phyloP scores from a whole-genome alignment of 2,797 vertebrate genomes.

The Poecile montanus region DNA sequence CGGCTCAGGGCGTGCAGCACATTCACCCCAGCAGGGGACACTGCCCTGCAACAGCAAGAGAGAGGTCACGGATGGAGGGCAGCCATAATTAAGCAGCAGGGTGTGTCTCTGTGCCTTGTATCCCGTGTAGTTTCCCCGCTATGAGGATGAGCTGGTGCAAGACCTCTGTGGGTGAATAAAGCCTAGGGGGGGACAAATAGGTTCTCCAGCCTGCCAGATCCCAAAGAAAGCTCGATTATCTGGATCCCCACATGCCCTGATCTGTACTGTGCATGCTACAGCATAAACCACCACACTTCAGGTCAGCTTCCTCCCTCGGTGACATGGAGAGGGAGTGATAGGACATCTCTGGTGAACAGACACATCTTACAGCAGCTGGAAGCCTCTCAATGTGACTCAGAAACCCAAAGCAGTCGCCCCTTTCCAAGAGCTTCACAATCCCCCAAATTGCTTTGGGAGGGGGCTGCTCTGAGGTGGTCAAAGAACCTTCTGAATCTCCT shows the following conservation, averaged over 20 bases:
- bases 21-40: conserved; percentile 83
- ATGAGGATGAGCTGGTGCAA: accelerated
- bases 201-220: background rate
- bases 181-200: background rate
- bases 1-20: conserved; percentile 88
- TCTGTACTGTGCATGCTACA: accelerated
- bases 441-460: accelerated
- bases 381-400: background rate
- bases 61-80: background rate
- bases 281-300: accelerated
- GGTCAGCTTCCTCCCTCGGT: background rate
- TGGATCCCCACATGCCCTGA: accelerated
- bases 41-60: conserved; percentile 77
- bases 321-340: accelerated
- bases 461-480: background rate
- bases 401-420: background rate
- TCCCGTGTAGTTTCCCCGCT: accelerated
- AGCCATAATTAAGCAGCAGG: background rate
- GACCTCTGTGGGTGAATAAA: accelerated
- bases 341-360: background rate
- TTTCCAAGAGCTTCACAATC: background rate
- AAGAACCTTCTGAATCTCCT: background rate
- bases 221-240: background rate
- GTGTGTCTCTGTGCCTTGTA: accelerated
- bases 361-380: background rate